Evolutionary conservation across 92 coral and sea anemone genomes (phyloP).

Genomic region (Phenganax subtilis): DNA sequence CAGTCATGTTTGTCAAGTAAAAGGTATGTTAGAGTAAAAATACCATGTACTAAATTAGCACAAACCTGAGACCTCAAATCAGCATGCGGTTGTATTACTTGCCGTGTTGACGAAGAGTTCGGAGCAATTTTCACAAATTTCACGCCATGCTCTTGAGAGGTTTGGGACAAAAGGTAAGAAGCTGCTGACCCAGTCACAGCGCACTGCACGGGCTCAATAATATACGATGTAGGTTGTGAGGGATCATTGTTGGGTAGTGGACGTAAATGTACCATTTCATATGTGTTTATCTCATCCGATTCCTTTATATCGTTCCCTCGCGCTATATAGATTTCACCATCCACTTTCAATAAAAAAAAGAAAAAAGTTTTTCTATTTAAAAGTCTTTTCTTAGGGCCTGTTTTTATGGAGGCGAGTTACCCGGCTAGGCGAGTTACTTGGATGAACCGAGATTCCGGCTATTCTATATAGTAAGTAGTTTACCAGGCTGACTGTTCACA

Average conservation of each 20-base stretch:
- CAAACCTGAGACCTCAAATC: slow-evolving; percentile 14
- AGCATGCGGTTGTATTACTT: background rate
- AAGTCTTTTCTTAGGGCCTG: no score
- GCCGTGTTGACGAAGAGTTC: background rate
- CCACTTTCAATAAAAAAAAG: background rate
- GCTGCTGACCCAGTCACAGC: slow-evolving; percentile 27
- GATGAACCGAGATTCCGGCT: no score
- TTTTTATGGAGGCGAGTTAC: background rate
- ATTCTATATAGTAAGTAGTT: no score
- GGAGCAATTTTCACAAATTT: slow-evolving; percentile 12
- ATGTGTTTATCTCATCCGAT: slow-evolving; percentile 30
- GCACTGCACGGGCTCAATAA: slow-evolving; percentile 35
- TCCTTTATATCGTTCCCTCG: slow-evolving; percentile 30
- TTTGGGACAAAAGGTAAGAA: slow-evolving; percentile 25
- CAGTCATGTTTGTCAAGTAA: no score
- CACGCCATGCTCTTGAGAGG: slow-evolving; percentile 17
- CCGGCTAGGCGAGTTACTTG: background rate
- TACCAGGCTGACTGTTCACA: no score
- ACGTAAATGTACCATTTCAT: slow-evolving; percentile 40
- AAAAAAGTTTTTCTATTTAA: background rate
- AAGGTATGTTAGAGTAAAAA: no score
- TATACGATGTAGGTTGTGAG: slow-evolving; percentile 35
- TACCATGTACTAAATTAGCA: background rate
- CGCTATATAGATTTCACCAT: slow-evolving; percentile 32
- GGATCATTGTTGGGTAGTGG: slow-evolving; percentile 36